phyloP scores from a whole-genome alignment of 2,113 vertebrate species.

The Natator depressus region DNA sequence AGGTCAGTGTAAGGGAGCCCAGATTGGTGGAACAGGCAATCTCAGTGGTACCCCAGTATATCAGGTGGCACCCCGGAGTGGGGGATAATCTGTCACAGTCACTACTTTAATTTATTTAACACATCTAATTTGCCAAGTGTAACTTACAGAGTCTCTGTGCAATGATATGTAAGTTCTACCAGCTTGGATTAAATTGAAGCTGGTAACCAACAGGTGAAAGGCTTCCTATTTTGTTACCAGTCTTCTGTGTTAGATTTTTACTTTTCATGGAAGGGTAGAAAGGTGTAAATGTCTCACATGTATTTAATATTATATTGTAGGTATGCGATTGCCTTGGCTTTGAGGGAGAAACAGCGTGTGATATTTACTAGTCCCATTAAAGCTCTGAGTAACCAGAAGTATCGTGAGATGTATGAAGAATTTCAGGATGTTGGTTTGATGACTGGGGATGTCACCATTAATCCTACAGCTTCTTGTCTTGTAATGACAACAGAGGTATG shows the following conservation, averaged over 20 bases:
- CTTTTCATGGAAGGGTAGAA: background rate
- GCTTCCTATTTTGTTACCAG: background rate
- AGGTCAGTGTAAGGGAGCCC: too few relatives aligned
- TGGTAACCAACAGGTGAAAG: background rate
- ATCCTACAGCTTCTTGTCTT: slow-evolving; percentile 97
- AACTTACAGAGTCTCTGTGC: background rate
- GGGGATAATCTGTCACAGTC: too few relatives aligned
- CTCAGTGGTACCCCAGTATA: too few relatives aligned
- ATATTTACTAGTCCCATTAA: slow-evolving; percentile 99
- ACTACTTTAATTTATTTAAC: background rate
- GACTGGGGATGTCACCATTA: slow-evolving; percentile 99
- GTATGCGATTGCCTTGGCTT: slow-evolving; percentile 95
- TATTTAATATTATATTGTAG: slow-evolving; percentile 67
- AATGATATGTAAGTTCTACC: background rate
- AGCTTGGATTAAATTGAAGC: background rate
- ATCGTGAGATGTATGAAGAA: slow-evolving; percentile 99
- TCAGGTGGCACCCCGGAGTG: too few relatives aligned
- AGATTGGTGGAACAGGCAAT: too few relatives aligned
- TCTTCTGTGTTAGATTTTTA: background rate
- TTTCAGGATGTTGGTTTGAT: slow-evolving; percentile 98
- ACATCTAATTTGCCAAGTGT: background rate
- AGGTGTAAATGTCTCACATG: background rate
- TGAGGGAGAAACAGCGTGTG: slow-evolving; percentile 96
- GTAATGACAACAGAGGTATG: slow-evolving; percentile 98
- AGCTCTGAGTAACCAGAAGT: slow-evolving; percentile 98